Evolutionary conservation across 2,888 invertebrate genomes (phyloP).

Genomic region (Sinelater perroti): DNA sequence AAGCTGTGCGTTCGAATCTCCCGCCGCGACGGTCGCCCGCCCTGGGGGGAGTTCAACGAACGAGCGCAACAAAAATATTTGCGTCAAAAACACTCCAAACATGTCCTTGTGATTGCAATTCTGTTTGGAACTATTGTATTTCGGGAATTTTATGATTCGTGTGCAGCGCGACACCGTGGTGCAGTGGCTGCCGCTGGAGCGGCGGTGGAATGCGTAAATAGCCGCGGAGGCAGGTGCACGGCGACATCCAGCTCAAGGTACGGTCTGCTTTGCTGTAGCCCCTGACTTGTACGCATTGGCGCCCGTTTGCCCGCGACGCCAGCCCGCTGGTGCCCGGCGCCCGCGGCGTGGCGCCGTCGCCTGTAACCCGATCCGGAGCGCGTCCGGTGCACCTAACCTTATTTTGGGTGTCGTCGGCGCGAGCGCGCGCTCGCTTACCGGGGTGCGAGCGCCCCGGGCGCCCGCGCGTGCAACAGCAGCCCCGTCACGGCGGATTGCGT

Average conservation of each 20-base stretch:
- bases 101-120: constrained; percentile 43
- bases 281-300: background rate
- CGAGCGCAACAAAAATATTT: constrained; percentile 32
- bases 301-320: no score
- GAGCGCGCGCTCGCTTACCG: no score
- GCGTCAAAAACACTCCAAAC: constrained; percentile 45
- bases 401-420: constrained; percentile 38
- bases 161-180: constrained; percentile 15
- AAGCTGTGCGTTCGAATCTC: constrained; percentile 2
- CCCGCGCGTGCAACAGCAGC: no score
- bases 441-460: no score
- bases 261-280: constrained; percentile 9
- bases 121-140: constrained; percentile 27
- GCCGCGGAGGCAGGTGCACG: constrained; percentile 9
- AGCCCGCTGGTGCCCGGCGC: no score
- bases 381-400: constrained; percentile 28
- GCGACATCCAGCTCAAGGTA: constrained; percentile 19
- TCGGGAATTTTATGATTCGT: constrained; percentile 21
- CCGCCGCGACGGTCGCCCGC: background rate
- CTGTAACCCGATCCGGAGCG: constrained; percentile 14
- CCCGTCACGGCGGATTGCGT: no score
- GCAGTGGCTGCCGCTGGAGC: background rate
- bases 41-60: constrained; percentile 3
- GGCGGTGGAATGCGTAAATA: constrained; percentile 21
- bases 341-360: no score